These are phyloP conservation scores for Venustaconcha ellipsiformis DNA, from an alignment of 1,140 invertebrate species.

Conservation along the genomic window DNA sequence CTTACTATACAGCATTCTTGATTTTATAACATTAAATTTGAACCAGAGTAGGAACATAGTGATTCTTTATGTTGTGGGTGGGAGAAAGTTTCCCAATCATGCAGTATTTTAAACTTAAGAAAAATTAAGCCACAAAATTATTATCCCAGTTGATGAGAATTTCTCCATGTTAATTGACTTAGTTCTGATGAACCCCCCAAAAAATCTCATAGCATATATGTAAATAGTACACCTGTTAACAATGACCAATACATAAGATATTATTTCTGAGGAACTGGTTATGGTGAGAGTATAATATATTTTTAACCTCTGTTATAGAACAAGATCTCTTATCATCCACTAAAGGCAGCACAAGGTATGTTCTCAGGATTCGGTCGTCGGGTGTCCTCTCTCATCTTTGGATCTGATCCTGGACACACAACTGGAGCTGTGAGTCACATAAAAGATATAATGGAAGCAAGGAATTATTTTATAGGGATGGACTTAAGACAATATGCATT, in stretches of 20 bases:
- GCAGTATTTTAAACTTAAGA: no score
- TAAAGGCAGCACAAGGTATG: slow-evolving; percentile 86
- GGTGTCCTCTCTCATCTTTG: slow-evolving; percentile 90
- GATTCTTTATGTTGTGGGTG: no score
- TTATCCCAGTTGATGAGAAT: no score
- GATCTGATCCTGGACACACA: slow-evolving; percentile 77
- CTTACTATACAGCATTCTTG: no score
- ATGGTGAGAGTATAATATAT: neutral
- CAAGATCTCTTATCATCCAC: slow-evolving; percentile 77
- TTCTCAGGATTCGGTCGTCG: slow-evolving; percentile 87
- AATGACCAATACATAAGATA: neutral
- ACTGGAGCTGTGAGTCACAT: slow-evolving; percentile 80
- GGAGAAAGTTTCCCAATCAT: no score
- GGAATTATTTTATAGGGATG: no score
- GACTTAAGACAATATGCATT: no score
- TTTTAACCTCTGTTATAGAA: slow-evolving; percentile 45
- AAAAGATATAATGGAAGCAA: no score
- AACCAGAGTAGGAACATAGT: no score
- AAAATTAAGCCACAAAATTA: no score
- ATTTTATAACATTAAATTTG: no score
- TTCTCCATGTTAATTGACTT: neutral
- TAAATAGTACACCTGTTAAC: neutral
- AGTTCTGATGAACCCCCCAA: neutral
- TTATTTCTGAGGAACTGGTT: neutral
- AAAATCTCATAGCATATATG: neutral